Evolutionary conservation across 1,140 invertebrate genomes (phyloP).

Genomic region (Campoletis sonorensis): DNA sequence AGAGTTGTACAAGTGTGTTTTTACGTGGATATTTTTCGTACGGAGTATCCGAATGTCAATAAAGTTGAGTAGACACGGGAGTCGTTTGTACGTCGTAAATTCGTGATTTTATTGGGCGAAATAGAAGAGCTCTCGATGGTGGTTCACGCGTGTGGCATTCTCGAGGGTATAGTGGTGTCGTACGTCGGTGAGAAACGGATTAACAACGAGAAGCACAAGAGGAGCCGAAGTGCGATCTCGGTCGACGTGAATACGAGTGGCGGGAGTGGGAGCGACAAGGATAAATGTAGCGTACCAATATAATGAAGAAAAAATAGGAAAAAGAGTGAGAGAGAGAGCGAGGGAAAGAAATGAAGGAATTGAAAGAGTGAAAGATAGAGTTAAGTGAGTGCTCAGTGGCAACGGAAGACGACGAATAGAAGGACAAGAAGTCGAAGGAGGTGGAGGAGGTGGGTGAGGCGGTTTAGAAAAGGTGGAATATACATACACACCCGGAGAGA

Average conservation of each 20-base stretch:
- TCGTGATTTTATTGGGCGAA: too few species aligned
- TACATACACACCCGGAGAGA: not conserved
- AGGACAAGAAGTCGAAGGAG: slow-evolving; percentile 5
- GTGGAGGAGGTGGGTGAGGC: slow-evolving; percentile 12
- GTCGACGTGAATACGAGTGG: slow-evolving; percentile 39
- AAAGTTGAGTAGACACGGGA: not conserved
- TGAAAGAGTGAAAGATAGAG: not conserved
- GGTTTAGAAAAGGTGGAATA: not conserved
- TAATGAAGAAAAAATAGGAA: slow-evolving; percentile 5
- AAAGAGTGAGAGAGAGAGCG: slow-evolving; percentile 32
- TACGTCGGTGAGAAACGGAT: slow-evolving; percentile 6
- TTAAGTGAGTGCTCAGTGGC: not conserved
- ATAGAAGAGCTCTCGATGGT: not conserved
- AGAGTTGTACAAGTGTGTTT: not conserved
- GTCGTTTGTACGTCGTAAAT: too few species aligned
- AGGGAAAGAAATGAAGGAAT: slow-evolving; percentile 44
- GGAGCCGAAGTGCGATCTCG: not conserved
- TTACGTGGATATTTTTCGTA: not conserved
- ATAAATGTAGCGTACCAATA: slow-evolving; percentile 1
- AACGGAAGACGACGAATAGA: not conserved
- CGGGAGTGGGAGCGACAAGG: slow-evolving; percentile 24
- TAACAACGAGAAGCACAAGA: not conserved
- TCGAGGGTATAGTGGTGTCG: slow-evolving; percentile 6
- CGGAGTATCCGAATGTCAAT: not conserved
- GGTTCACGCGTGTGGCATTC: not conserved